phyloP scores from a whole-genome alignment of 1,140 invertebrate species.

The Caerostris extrusa region DNA sequence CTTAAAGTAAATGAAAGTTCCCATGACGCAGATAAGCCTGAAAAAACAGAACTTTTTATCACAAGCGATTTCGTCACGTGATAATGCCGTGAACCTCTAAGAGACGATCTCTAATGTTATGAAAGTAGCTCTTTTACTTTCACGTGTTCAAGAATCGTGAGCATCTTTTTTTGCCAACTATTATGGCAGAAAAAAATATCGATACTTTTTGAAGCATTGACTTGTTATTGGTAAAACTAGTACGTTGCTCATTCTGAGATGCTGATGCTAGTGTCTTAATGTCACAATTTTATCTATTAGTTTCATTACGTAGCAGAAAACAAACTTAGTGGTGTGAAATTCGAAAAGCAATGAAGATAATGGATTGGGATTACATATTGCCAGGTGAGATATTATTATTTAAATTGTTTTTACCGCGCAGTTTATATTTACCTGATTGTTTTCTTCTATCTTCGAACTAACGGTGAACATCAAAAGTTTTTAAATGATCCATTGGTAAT shows the following conservation, averaged over 20 bases:
- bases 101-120: slow-evolving; percentile 36
- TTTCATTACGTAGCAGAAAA: not conserved
- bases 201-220: slow-evolving; percentile 4
- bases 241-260: not conserved
- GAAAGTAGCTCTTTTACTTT: slow-evolving; percentile 46
- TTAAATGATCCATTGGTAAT: not conserved
- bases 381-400: slow-evolving; percentile 31
- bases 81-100: slow-evolving; percentile 44
- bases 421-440: not conserved
- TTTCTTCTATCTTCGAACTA: not conserved
- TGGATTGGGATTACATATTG: slow-evolving; percentile 67
- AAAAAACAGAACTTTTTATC: slow-evolving; percentile 67
- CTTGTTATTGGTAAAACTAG: not conserved
- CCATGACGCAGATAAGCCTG: slow-evolving; percentile 61
- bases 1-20: slow-evolving; percentile 67
- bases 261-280: not conserved
- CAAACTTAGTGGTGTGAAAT: not conserved
- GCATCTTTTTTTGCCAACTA: not conserved
- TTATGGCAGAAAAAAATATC: slow-evolving; percentile 23
- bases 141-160: slow-evolving; percentile 64
- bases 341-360: slow-evolving; percentile 49
- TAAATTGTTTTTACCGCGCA: not conserved
- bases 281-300: not conserved
- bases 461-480: no score
- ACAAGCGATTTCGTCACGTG: slow-evolving; percentile 63